A percentile compares a stretch with the other conserved stretches of the same genome.
Conservation (phyloP, 2,113 vertebrate species). For the Tautogolabrus adspersus region DNA sequence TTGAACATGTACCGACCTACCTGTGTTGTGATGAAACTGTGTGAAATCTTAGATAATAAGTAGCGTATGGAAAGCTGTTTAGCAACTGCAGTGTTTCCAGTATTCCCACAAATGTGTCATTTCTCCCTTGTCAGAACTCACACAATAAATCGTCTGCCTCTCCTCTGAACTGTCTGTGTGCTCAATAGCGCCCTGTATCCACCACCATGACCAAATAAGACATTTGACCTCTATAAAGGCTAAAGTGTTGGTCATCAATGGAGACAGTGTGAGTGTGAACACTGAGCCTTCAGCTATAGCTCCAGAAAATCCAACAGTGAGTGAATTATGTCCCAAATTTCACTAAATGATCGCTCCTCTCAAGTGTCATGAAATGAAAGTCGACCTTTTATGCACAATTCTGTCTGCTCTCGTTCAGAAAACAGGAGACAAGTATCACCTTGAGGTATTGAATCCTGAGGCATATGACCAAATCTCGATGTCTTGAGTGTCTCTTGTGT, state of each 20-base stretch:
- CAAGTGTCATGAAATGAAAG: conserved; percentile 22
- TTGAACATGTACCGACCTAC: background rate
- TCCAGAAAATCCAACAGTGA: conserved; percentile 14
- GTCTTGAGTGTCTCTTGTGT: background rate
- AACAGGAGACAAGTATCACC: conserved; percentile 16
- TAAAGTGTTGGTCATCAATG: conserved; percentile 57
- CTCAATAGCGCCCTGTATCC: conserved; percentile 51
- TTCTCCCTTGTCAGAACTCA: conserved; percentile 5
- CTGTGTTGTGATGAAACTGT: background rate
- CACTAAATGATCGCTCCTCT: conserved; percentile 1
- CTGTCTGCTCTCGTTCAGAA: conserved; percentile 11
- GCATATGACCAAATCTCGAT: conserved; percentile 4
- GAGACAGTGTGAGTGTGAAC: conserved; percentile 61
- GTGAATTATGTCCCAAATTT: conserved; percentile 22
- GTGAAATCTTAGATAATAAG: background rate
- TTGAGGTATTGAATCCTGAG: background rate
- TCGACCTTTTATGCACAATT: conserved; percentile 12
- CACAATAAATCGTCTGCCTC: conserved; percentile 25
- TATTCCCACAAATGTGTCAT: background rate
- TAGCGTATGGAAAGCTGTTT: background rate
- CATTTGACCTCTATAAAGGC: conserved; percentile 56
- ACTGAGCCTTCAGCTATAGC: conserved; percentile 47
- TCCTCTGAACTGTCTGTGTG: conserved; percentile 16
- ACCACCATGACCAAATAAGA: conserved; percentile 46
- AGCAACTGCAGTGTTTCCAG: background rate